phyloP scores from a whole-genome alignment of 2,888 invertebrate species.

The Andrena dorsata region DNA sequence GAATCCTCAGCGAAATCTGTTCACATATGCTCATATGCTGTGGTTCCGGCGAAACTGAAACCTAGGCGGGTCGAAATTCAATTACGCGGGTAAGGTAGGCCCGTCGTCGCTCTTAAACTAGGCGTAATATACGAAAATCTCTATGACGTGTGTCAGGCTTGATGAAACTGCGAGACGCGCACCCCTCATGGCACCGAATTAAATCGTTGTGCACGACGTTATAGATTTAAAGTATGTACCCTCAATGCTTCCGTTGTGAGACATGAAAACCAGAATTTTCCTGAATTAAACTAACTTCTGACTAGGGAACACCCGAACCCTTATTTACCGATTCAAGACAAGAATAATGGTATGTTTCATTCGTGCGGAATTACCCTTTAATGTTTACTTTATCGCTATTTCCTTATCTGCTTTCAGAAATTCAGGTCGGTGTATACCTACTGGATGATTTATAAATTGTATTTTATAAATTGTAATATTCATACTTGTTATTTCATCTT shows the following conservation, averaged over 20 bases:
- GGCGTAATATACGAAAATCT: conserved; percentile 45
- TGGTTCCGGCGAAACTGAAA: conserved; percentile 20
- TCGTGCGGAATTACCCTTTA: too few species aligned
- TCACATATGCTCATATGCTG: not conserved
- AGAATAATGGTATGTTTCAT: too few species aligned
- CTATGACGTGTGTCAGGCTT: conserved; percentile 38
- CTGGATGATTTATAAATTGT: too few species aligned
- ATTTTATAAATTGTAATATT: too few species aligned
- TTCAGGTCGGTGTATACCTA: too few species aligned
- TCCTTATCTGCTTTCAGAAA: too few species aligned
- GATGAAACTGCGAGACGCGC: conserved; percentile 48
- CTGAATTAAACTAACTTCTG: too few species aligned
- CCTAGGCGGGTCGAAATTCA: conserved; percentile 32
- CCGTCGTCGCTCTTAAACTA: conserved; percentile 46
- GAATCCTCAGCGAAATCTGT: not conserved
- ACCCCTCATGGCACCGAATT: conserved; percentile 17
- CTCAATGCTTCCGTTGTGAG: not conserved
- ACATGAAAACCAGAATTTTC: not conserved
- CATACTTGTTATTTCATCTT: too few species aligned
- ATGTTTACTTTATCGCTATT: too few species aligned
- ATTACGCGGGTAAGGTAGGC: conserved; percentile 42
- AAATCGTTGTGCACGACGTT: conserved; percentile 15
- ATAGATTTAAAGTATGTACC: not conserved
- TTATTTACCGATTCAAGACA: too few species aligned
- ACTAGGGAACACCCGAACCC: too few species aligned